Base-by-base conservation (phyloP, 1,140 invertebrate genomes). In the Drosophila sproati region DNA sequence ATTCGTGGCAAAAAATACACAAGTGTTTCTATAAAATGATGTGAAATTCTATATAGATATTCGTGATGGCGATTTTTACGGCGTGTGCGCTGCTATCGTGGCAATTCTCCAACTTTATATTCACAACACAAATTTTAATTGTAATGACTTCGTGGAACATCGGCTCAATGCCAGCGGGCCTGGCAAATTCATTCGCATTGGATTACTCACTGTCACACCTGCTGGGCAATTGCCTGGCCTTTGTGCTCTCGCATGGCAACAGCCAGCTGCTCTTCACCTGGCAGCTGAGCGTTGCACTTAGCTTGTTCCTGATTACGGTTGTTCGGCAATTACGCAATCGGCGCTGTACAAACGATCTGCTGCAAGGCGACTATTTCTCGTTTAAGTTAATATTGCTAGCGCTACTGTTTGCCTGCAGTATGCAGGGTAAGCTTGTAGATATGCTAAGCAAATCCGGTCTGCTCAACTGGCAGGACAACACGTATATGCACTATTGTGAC, bases 31-130 rank as follows among this genome's bases (percentile, higher is more conserved):
- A 7, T 8, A 6, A 4, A 10, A 41, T 41, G 4, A 4, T 2
- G 10, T 45, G 3, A 39, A n/a, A 54, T 56, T 8, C 1, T 6
- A 31, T 6, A 5, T 51, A 92, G 91, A 77, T 90, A n/a, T 77
- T 81, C 3, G 85, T 77, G n/a, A 79, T 92, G 64, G 76, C 80
- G 0, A 41, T 91, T 29, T 78, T 92, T 28, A 92, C 90, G 31
- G 82, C 91, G 4, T 68, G 80, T 29, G 80, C 91, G 2, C 56
- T 92, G 32, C 70, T 92, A 2, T 92, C 82, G 45, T 92, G 92
- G 92, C 82, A 92, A 60, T 92, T 92, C 66, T 92, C 92, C 64
- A 79, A 81, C 7, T 66, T 86, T 5, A 91, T 92, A 50, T 92
- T 92, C 54, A 76, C 87, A 39, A 89, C 91, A 3, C 92, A 92